Evolutionary conservation across 2,888 invertebrate genomes (phyloP).

Genomic region (Apeira syringaria): DNA sequence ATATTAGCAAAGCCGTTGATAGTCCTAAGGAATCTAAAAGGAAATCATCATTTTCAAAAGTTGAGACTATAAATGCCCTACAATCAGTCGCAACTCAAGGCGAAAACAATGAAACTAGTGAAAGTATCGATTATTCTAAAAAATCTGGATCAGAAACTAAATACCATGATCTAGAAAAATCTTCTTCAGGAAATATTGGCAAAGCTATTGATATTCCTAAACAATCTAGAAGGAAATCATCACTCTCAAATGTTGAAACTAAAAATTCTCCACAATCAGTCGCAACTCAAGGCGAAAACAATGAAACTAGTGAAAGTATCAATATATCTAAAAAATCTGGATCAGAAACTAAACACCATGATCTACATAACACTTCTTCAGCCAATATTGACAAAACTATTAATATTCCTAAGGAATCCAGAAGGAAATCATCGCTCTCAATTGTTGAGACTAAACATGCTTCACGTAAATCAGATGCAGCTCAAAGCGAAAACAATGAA

Average conservation of each 20-base stretch:
- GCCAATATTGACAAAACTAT: neutral
- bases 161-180: too few relatives aligned
- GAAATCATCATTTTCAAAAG: conserved; percentile 30
- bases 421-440: conserved; percentile 33
- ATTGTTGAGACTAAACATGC: neutral
- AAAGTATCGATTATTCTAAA: too few relatives aligned
- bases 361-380: conserved; percentile 39
- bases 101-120: too few relatives aligned
- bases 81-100: too few relatives aligned
- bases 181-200: too few relatives aligned
- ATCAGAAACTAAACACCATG: conserved; percentile 36
- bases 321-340: conserved; percentile 2
- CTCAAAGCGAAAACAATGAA: neutral
- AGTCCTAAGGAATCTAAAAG: conserved; percentile 39
- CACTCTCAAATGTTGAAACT: neutral
- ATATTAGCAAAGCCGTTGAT: conserved; percentile 17
- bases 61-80: too few relatives aligned
- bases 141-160: too few relatives aligned
- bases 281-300: neutral
- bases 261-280: neutral
- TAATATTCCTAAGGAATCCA: neutral
- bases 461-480: neutral
- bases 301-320: neutral
- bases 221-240: neutral
- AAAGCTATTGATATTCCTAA: conserved; percentile 17